A percentile compares a stretch with the other conserved stretches of the same genome.
phyloP scores from a whole-genome alignment of 1,140 invertebrate species.

The Acromyrmex charruanus region DNA sequence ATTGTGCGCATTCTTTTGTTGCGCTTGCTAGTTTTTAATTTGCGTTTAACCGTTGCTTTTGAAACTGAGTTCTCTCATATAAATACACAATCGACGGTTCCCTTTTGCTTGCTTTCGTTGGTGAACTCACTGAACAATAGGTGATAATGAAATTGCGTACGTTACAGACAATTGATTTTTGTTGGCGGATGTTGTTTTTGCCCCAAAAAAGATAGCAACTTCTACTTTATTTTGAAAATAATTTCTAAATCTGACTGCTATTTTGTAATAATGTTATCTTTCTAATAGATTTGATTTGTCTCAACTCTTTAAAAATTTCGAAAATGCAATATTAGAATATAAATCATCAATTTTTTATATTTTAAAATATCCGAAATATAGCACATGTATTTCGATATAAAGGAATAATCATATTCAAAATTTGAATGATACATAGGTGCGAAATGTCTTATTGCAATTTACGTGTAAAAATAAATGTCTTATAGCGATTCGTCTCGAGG shows the following conservation, averaged over 20 bases:
- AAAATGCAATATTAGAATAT: not conserved
- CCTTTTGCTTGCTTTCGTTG: not conserved
- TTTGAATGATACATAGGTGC: not conserved
- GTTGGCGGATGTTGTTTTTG: not conserved
- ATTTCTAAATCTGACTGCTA: not conserved
- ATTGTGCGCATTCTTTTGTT: slow-evolving; percentile 12
- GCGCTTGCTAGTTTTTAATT: slow-evolving; percentile 20
- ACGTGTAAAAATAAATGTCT: not conserved
- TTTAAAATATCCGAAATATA: not conserved
- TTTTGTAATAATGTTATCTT: not conserved
- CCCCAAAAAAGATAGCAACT: not conserved
- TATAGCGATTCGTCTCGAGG: not conserved
- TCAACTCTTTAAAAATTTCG: not conserved
- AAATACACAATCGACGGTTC: not conserved
- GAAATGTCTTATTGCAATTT: not conserved
- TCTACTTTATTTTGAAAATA: not conserved
- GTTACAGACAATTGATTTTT: slow-evolving; percentile 17
- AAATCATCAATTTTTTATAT: slow-evolving; percentile 20
- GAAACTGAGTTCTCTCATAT: slow-evolving; percentile 19
- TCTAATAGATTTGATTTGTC: too few relatives aligned
- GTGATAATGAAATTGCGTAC: slow-evolving; percentile 42
- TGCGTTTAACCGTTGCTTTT: slow-evolving; percentile 30
- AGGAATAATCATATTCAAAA: not conserved
- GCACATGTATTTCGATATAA: not conserved
- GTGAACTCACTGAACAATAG: slow-evolving; percentile 6